Evolutionary conservation across 2,797 vertebrate genomes (phyloP).

Genomic region (Varecia variegata): DNA sequence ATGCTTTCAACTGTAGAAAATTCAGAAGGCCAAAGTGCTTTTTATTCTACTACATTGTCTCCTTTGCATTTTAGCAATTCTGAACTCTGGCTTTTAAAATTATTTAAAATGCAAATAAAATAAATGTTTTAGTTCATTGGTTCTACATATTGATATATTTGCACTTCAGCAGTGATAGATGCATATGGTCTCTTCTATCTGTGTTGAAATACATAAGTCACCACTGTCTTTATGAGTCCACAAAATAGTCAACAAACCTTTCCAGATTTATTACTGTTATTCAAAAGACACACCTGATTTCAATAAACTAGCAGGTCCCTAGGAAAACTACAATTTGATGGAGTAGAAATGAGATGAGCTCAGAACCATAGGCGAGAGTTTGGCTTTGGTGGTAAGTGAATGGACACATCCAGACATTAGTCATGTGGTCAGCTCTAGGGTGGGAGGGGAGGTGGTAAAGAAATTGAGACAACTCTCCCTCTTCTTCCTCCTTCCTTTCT

Average conservation of each 20-base stretch:
- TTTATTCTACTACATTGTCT: neutral
- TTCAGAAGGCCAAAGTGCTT: neutral
- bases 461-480: neutral
- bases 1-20: slow-evolving; percentile 30
- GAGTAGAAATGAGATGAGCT: neutral
- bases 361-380: neutral
- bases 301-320: neutral
- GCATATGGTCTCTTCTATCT: neutral
- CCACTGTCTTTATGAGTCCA: neutral
- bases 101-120: slow-evolving; percentile 4
- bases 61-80: neutral
- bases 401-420: neutral
- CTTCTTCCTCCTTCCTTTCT: neutral
- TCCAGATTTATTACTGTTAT: neutral
- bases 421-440: neutral
- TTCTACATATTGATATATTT: neutral
- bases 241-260: neutral
- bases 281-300: neutral
- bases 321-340: neutral
- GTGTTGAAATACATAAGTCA: neutral
- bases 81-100: slow-evolving; percentile 1
- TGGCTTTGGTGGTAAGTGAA: neutral
- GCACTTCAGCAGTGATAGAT: neutral
- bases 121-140: neutral
- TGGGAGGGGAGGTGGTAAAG: neutral